phyloP scores from a whole-genome alignment of 30 jellyfish, hydroid and myxozoan species.

The Aurelia aurita region DNA sequence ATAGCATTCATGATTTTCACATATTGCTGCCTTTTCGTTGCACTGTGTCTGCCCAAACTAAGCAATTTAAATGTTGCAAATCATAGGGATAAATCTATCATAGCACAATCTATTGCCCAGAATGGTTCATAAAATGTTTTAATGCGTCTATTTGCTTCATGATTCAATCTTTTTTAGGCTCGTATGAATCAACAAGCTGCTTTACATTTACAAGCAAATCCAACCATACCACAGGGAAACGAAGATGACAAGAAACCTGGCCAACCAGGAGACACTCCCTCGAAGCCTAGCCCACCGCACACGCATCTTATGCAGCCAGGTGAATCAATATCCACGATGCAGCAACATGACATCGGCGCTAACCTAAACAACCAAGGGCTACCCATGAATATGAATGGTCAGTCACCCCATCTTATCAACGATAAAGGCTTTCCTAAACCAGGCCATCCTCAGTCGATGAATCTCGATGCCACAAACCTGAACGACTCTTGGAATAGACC shows the following conservation, averaged over 20 bases:
- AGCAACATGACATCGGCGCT: slow-evolving; percentile 26
- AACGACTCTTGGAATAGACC: slow-evolving; percentile 61
- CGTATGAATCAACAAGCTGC: slow-evolving; percentile 96
- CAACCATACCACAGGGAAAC: slow-evolving; percentile 10
- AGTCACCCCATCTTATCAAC: slow-evolving; percentile 11
- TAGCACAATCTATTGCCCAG: too few species aligned
- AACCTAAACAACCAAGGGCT: slow-evolving; percentile 5
- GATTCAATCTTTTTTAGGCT: too few species aligned
- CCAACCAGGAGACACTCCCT: neutral
- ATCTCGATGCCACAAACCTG: slow-evolving; percentile 14
- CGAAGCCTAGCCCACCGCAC: slow-evolving; percentile 30
- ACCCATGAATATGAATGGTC: slow-evolving; percentile 25
- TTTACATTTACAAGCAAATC: slow-evolving; percentile 64
- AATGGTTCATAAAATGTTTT: too few species aligned
- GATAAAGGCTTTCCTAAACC: slow-evolving; percentile 14
- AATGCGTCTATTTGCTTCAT: too few species aligned
- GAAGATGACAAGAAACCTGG: slow-evolving; percentile 23
- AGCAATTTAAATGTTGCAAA: too few species aligned
- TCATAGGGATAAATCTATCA: too few species aligned
- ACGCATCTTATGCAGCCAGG: neutral
- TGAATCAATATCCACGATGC: slow-evolving; percentile 18
- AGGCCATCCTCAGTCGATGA: slow-evolving; percentile 1
- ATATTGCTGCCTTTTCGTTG: too few species aligned
- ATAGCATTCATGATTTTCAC: too few species aligned
- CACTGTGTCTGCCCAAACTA: too few species aligned